Evolutionary conservation across 2,888 invertebrate genomes (phyloP).

Genomic region (Eurytoma adleriae): DNA sequence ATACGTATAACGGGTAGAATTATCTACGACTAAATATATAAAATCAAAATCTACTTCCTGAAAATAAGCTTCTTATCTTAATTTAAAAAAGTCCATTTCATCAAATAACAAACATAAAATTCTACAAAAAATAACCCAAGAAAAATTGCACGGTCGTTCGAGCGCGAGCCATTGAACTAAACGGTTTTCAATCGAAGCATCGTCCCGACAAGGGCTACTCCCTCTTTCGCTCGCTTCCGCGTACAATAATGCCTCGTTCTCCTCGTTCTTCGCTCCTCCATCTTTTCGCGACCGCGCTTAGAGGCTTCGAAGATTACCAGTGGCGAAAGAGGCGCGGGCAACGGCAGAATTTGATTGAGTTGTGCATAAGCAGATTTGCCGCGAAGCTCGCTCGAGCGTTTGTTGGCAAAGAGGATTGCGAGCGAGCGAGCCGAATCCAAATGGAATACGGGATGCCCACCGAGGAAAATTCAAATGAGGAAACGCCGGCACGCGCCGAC

Average conservation of each 20-base stretch:
- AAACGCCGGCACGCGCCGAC: constrained; percentile 62
- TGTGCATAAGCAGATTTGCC: constrained; percentile 71
- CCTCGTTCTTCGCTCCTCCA: constrained; percentile 1
- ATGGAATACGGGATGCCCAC: constrained; percentile 52
- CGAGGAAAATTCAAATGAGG: constrained; percentile 70
- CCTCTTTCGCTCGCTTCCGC: neutral
- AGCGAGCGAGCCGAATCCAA: constrained; percentile 61
- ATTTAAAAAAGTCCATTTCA: no score
- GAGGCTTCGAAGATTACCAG: constrained; percentile 33
- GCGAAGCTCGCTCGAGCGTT: constrained; percentile 67
- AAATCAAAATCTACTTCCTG: no score
- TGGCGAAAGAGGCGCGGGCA: constrained; percentile 22
- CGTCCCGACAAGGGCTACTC: neutral
- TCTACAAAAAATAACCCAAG: no score
- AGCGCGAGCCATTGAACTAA: neutral
- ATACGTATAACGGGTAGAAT: no score
- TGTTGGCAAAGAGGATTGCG: constrained; percentile 72
- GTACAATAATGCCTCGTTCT: constrained; percentile 14
- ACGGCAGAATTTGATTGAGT: constrained; percentile 71
- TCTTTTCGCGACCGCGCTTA: neutral
- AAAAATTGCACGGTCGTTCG: no score
- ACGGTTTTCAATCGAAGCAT: neutral
- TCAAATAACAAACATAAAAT: no score
- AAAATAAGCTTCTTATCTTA: no score
- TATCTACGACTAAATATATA: no score